These are phyloP conservation scores for Casuarius casuarius DNA, from an alignment of 2,113 vertebrate genomes.

Conservation along the genomic window DNA sequence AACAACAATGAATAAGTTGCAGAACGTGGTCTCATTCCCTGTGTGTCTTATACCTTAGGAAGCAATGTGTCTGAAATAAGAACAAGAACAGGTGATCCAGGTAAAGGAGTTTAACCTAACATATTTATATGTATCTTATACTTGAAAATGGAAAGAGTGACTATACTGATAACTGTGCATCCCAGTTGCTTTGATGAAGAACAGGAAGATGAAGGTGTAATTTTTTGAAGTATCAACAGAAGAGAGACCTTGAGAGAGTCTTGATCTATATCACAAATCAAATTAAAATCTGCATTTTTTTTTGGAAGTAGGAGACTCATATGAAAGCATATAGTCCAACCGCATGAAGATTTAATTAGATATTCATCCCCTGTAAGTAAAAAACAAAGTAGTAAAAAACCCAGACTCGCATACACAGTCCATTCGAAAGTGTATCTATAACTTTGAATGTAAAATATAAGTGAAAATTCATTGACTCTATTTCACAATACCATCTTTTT, in stretches of 20 bases:
- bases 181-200: not conserved
- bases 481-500: not conserved
- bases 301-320: not conserved
- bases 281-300: not conserved
- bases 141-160: not conserved
- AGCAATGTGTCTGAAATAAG: not conserved
- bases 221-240: not conserved
- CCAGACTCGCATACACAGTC: not conserved
- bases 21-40: not conserved
- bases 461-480: not conserved
- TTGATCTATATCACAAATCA: not conserved
- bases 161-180: not conserved
- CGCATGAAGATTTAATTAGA: not conserved
- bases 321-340: not conserved
- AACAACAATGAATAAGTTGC: not conserved
- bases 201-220: not conserved
- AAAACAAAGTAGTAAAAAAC: not conserved
- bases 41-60: not conserved
- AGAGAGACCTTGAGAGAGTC: not conserved
- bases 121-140: not conserved
- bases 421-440: not conserved
- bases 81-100: not conserved
- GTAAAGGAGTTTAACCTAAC: not conserved
- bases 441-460: not conserved
- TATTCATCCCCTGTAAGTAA: not conserved